Evolutionary conservation across 2,797 vertebrate species (phyloP).

Genomic region (Synaphobranchus kaupii): DNA sequence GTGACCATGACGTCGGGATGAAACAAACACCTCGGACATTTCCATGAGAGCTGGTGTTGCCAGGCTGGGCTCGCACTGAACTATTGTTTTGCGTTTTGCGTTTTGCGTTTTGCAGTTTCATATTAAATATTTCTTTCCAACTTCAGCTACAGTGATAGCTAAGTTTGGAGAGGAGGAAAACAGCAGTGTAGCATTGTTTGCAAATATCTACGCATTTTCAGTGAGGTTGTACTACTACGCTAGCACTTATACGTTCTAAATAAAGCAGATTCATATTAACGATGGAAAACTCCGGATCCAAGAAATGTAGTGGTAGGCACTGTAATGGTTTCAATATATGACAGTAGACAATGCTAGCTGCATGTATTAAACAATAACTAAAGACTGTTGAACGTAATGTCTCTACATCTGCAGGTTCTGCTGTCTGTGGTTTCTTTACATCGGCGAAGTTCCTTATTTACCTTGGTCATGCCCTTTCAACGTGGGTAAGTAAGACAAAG

Average conservation of each 20-base stretch:
- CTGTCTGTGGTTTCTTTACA: constrained; percentile 71
- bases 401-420: constrained; percentile 55
- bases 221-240: neutral
- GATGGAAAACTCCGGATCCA: constrained; percentile 66
- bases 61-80: neutral
- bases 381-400: neutral
- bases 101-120: constrained; percentile 25
- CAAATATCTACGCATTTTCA: constrained; percentile 19
- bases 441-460: constrained; percentile 95
- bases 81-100: neutral
- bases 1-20: constrained; percentile 47
- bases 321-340: neutral
- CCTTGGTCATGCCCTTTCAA: constrained; percentile 90
- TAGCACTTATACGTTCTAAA: constrained; percentile 7
- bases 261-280: constrained; percentile 13
- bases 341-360: neutral
- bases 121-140: constrained; percentile 79
- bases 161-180: constrained; percentile 85
- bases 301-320: constrained; percentile 67
- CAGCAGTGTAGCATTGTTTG: constrained; percentile 33
- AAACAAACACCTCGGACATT: constrained; percentile 52
- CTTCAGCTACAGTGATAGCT: constrained; percentile 99
- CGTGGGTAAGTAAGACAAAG: constrained; percentile 84
- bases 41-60: constrained; percentile 6
- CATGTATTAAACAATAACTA: neutral